Evolutionary conservation across 2,797 vertebrate genomes (phyloP).

Genomic region (Morelia viridis): DNA sequence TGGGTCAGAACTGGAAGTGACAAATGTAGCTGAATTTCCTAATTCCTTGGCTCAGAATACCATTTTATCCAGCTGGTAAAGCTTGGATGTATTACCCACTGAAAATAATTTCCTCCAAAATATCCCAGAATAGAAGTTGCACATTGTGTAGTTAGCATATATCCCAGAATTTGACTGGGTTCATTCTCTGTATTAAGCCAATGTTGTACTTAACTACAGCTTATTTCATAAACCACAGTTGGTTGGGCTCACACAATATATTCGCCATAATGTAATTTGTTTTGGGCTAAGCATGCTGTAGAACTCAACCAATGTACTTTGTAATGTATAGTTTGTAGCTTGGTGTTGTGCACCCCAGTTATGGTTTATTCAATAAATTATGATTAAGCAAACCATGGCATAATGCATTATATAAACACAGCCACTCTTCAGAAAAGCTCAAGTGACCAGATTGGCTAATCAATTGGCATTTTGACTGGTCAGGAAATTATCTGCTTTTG

Average conservation of each 20-base stretch:
- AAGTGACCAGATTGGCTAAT: background rate
- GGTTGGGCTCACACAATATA: background rate
- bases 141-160: background rate
- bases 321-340: too few species aligned
- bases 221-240: background rate
- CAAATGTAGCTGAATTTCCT: background rate
- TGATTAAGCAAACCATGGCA: background rate
- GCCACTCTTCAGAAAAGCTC: background rate
- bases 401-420: background rate
- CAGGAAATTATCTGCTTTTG: background rate
- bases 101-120: background rate
- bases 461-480: background rate
- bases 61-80: background rate
- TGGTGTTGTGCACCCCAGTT: too few species aligned
- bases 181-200: background rate
- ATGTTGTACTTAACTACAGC: background rate
- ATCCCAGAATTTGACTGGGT: background rate
- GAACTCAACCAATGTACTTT: too few species aligned
- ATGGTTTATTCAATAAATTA: background rate
- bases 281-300: too few species aligned
- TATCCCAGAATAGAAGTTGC: background rate
- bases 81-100: background rate
- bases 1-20: background rate
- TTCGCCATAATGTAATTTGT: too few species aligned
- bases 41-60: background rate